Conservation (phyloP, 2,797 vertebrate genomes). For the Alauda arvensis region DNA sequence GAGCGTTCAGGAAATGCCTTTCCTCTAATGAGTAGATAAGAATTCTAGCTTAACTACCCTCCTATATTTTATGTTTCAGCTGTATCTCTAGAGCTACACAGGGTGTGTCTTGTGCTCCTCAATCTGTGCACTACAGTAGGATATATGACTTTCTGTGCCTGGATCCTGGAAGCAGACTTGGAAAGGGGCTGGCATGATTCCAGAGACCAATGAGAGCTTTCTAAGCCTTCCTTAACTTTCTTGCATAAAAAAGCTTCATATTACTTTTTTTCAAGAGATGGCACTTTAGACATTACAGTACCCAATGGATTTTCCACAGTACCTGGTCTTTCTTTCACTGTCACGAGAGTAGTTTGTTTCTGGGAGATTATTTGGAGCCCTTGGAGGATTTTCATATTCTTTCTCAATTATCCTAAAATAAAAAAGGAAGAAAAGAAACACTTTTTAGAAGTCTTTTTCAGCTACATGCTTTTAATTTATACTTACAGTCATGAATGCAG, state of each 20-base stretch:
- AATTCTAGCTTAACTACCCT: neutral
- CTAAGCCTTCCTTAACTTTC: neutral
- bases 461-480: neutral
- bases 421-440: neutral
- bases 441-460: neutral
- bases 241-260: neutral
- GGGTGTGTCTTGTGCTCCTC: neutral
- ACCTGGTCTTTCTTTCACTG: conserved; percentile 49
- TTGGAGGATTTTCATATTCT: neutral
- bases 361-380: neutral
- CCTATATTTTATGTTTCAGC: neutral
- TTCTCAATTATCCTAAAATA: conserved; percentile 41
- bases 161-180: neutral
- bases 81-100: neutral
- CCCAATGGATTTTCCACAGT: neutral
- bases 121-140: neutral
- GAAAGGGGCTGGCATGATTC: neutral
- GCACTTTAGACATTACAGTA: neutral
- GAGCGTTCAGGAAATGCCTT: neutral
- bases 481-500: neutral
- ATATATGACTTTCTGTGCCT: neutral
- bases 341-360: conserved; percentile 2
- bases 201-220: neutral
- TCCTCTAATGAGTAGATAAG: neutral
- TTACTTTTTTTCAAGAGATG: neutral